Evolutionary conservation across 1,140 invertebrate genomes (phyloP), one percentile per base, ranked within the genome.

Genomic region (Drosophila bocqueti): DNA sequence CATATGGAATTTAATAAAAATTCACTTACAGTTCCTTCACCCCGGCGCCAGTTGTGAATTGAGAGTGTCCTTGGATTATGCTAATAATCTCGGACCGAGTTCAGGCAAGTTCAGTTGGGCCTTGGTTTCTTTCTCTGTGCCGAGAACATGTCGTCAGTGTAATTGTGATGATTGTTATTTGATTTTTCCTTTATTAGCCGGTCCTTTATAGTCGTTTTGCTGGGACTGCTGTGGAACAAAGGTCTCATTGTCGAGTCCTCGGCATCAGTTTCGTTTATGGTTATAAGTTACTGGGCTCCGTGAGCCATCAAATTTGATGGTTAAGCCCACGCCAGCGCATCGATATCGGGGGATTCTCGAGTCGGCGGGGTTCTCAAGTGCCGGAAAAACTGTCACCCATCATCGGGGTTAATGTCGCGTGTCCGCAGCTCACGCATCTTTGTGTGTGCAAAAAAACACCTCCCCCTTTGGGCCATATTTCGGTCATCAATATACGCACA

Each of bases 251-350:
- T 43, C 55, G 55, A 68, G 31, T 26, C 24, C 49, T 11, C 2
- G 55, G 42, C 63, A 26, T 36, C 29, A 31, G 54, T 43, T 73
- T 61, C 67, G 67, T 73, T 73, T 73, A 73, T 73, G 69, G 38
- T 60, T 73, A 52, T 73, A 73, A 73, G 67, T 73, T 73, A 73
- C 67, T 60, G 69, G 36, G 18, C 69, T 52, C 31, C 46, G 54
- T 73, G 46, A 73, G 67, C 69, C 69, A 73, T 73, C 69, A 73
- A 73, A 61, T 73, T 73, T 73, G 69, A 73, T 73, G 69, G 55
- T 10, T 38, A 24, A 21, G 38, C 45, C 40, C 42, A 75, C 36
- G 72, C 50, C 42, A 43, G 36, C 34, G 36, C 24, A 34, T 46
- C 29, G 21, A 69, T 43, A 16, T 29, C 16, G 31, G 21, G 8